Evolutionary conservation across 1,140 invertebrate genomes (phyloP).

Genomic region (Trachymyrmex cornetzi): DNA sequence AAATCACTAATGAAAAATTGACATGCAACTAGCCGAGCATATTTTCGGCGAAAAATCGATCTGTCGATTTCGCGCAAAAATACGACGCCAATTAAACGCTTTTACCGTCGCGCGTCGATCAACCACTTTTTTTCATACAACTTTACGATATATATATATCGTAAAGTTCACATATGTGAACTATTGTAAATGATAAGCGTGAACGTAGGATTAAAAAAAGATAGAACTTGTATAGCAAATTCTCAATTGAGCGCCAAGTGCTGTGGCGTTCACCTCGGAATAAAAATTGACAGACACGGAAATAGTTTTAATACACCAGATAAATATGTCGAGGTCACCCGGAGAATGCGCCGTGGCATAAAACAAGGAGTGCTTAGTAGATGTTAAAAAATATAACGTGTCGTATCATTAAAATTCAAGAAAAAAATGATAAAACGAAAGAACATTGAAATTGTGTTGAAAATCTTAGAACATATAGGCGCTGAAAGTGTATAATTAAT

Average conservation of each 20-base stretch:
- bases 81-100: conserved; percentile 5
- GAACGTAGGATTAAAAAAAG: not conserved
- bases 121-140: not conserved
- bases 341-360: not conserved
- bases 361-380: not conserved
- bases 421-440: not conserved
- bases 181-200: not conserved
- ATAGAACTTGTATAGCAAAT: conserved; percentile 2
- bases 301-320: conserved; percentile 20
- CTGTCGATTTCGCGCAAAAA: conserved; percentile 7
- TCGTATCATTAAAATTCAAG: not conserved
- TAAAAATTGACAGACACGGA: conserved; percentile 39
- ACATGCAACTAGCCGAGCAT: not conserved
- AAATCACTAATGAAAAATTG: conserved; percentile 40
- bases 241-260: conserved; percentile 27
- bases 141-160: not conserved
- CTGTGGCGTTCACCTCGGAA: not conserved
- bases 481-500: too few relatives aligned
- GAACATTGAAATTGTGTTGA: not conserved
- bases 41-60: conserved; percentile 21
- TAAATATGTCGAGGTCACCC: conserved; percentile 21
- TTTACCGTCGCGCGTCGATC: not conserved
- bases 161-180: too few relatives aligned
- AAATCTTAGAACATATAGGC: not conserved
- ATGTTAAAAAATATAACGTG: not conserved